These are phyloP conservation scores for Otocyon megalotis DNA, from an alignment of 2,113 vertebrate species.

Conservation along the genomic window DNA sequence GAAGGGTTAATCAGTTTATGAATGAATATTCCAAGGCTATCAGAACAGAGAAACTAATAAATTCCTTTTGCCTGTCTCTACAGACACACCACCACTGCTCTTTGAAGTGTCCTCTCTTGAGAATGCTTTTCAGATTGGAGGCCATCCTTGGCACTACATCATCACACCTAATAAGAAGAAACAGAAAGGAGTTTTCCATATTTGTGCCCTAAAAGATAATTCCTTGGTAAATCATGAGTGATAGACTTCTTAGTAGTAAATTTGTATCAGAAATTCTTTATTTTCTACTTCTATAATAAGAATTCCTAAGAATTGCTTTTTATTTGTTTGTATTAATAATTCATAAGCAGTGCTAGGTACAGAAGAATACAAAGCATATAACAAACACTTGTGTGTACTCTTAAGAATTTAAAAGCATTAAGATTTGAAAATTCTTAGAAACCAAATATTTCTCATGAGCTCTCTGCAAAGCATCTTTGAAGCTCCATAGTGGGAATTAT, in stretches of 20 bases:
- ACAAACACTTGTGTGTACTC: constrained; percentile 1
- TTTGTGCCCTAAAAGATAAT: constrained; percentile 94
- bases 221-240: constrained; percentile 90
- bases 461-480: background rate
- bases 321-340: constrained; percentile 1
- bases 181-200: constrained; percentile 94
- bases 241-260: constrained; percentile 55
- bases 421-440: background rate
- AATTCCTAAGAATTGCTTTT: constrained; percentile 43
- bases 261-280: constrained; percentile 53
- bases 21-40: constrained; percentile 56
- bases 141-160: constrained; percentile 98
- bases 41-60: constrained; percentile 71
- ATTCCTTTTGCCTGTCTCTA: constrained; percentile 78
- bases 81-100: constrained; percentile 93
- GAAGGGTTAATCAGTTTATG: constrained; percentile 36
- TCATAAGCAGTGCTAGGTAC: constrained; percentile 4
- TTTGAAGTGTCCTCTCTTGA: constrained; percentile 95
- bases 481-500: background rate
- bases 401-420: constrained; percentile 43
- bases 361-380: constrained; percentile 29
- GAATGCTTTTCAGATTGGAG: constrained; percentile 96
- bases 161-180: constrained; percentile 95
- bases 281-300: constrained; percentile 5
- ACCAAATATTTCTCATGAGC: background rate